Base-by-base conservation (phyloP, 2,888 invertebrate genomes). In the Melinaea marsaeus region DNA sequence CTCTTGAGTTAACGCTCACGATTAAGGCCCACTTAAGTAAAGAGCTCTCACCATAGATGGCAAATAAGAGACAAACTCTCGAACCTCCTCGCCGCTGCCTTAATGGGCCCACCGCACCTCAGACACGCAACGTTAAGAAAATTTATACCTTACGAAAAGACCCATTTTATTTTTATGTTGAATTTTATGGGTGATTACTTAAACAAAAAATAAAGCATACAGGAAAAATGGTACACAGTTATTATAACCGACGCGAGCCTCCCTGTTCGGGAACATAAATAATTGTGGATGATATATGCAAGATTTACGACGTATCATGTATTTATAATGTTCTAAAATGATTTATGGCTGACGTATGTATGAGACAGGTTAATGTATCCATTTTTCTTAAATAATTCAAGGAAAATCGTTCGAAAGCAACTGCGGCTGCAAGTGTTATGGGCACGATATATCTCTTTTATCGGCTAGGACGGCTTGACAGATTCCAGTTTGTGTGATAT, bases 21-120 rank as follows among this genome's bases (percentile, higher is more conserved):
- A 86, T 88, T 88, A 88, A 86, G 83, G 78, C 76, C 75, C 81
- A 74, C 88, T 86, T 71, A 71, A 77, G 74, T 65, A 72, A 70
- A 84, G 85, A 72, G 81, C 79, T 69, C 83, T 85, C 69, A 67
- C 70, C 75, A 72, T 75, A 76, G 78, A 80, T 78, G 74, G 74
- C 81, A 84, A 86, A 87, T 86, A 85, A 85, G 80, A 78, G 83
- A 76, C 79, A 78, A 77, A 64, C 81, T 76, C 86, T 86, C 80
- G 82, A 86, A 82, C 75, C 79, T 71, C 82, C 83, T 72, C 72
- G 74, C 66, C 66, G 72, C 68, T 75, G 77, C 78, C 78, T 76
- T 84, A 85, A 87, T 84, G 81, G 84, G 81, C 71, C 72, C 73
- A 73, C 58, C 67, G 60, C 61, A 62, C 54, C 67, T 69, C 63